Evolutionary conservation across 2,888 invertebrate genomes (phyloP).

Genomic region (Rhamnusium bicolor): DNA sequence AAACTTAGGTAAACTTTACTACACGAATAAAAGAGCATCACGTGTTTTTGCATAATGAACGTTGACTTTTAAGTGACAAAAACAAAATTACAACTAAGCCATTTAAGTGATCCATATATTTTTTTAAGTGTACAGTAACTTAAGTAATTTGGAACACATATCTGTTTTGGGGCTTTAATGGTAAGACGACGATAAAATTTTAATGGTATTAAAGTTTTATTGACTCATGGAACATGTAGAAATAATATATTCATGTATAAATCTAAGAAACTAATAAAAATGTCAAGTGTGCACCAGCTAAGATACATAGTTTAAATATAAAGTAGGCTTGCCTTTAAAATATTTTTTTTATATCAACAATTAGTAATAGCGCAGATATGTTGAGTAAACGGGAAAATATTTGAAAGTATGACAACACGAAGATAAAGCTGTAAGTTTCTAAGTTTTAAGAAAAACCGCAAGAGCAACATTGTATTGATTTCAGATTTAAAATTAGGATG

Average conservation of each 20-base stretch:
- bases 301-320: not conserved
- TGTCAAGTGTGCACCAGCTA: not conserved
- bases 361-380: not conserved
- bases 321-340: not conserved
- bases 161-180: not conserved
- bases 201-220: not conserved
- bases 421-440: not conserved
- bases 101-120: too few species aligned
- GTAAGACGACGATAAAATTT: not conserved
- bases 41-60: too few species aligned
- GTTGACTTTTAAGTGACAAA: too few species aligned
- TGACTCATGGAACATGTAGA: not conserved
- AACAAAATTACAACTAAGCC: too few species aligned
- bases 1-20: not conserved
- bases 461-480: constrained; percentile 32
- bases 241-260: not conserved
- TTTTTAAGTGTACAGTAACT: not conserved
- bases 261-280: not conserved
- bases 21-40: too few species aligned
- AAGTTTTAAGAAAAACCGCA: constrained; percentile 1
- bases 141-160: not conserved
- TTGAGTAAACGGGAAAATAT: not conserved
- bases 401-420: not conserved
- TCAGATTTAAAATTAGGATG: constrained; percentile 34
- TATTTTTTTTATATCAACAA: not conserved